Base-by-base conservation (phyloP, 2,113 vertebrate species). In the Neopipo cinnamomea region DNA sequence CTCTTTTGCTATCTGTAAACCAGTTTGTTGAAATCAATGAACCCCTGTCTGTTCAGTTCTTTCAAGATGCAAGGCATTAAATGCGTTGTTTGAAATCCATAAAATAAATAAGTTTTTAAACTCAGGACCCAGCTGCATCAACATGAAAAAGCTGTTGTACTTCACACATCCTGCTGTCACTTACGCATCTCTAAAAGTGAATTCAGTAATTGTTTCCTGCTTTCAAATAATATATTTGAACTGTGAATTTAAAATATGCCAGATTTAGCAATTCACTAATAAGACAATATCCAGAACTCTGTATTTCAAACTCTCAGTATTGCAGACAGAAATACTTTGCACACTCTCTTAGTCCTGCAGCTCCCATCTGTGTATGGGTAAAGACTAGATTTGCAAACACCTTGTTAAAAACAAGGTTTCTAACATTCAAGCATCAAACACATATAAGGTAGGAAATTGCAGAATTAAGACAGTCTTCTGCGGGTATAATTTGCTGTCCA, bases 181-280 rank as follows among this genome's bases (percentile, higher is more conserved):
- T 74, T 61, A 42, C 23, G 5, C 46, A 35, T 55, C 82, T 89
- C 78, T 85, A 71, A 79, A 92, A 75, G 27, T n/a, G 59, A 90
- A 89, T 82, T 66, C n/a, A 76, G 49, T 92, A 89, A 91, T 85
- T 89, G 37, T 79, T 80, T 93, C 63, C 78, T 85, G 46, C 39
- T 93, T 92, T 77, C 74, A 85, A 85, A 65, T 62, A 41, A 28
- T 81, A 28, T 15, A 75, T 21, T 68, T 46, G 67, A 95, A 55
- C 28, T n/a, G 42, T 56, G 53, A 78, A 76, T 84, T 74, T 89
- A 24, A 85, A 88, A 88, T 55, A 58, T 1, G 2, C 11, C 63
- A 84, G 42, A 65, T 85, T 66, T 89, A 83, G 50, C 68, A 82
- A 56, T 79, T 93, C 39, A 35, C 49, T 95, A 86, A 91, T 56